Percentiles rank a stretch among this genome's conserved stretches.
Conservation (phyloP, 1,140 invertebrate species). For the Saccostrea echinata region DNA sequence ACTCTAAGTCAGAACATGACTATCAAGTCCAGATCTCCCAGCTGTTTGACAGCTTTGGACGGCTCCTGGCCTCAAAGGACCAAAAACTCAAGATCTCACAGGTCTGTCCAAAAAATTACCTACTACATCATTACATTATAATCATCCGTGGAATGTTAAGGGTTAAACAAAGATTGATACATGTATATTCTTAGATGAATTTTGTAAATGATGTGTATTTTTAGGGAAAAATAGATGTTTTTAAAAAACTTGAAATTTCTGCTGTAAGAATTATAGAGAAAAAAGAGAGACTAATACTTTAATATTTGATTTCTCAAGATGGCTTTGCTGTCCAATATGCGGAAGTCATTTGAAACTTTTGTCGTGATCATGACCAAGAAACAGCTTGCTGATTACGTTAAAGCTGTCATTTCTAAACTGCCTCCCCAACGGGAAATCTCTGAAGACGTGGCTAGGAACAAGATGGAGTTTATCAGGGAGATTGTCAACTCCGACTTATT, state of each 20-base stretch:
- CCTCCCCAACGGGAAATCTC: slow-evolving; percentile 58
- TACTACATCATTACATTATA: no score
- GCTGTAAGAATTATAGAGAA: background rate
- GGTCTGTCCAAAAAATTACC: slow-evolving; percentile 38
- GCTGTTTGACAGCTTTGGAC: slow-evolving; percentile 58
- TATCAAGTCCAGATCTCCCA: slow-evolving; percentile 53
- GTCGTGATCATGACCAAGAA: slow-evolving; percentile 58
- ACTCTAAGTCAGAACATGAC: slow-evolving; percentile 39
- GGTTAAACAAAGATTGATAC: no score
- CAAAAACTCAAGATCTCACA: slow-evolving; percentile 59
- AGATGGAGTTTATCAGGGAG: slow-evolving; percentile 87
- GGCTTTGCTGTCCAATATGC: slow-evolving; percentile 65
- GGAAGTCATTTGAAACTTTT: slow-evolving; percentile 64
- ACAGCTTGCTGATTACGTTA: slow-evolving; percentile 64
- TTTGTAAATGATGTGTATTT: no score
- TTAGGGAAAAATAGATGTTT: no score
- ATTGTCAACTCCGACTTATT: slow-evolving; percentile 87
- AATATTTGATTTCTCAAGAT: slow-evolving; percentile 54
- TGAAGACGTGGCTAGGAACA: slow-evolving; percentile 80
- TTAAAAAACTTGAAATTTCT: background rate
- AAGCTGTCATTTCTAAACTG: slow-evolving; percentile 59
- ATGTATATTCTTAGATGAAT: no score
- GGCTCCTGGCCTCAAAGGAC: slow-evolving; percentile 45
- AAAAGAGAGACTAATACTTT: background rate
- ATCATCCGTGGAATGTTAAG: no score